A percentile compares a stretch with the other conserved stretches of the same genome.
Conservation (phyloP, 2,797 vertebrate species). For the Podarcis siculus region DNA sequence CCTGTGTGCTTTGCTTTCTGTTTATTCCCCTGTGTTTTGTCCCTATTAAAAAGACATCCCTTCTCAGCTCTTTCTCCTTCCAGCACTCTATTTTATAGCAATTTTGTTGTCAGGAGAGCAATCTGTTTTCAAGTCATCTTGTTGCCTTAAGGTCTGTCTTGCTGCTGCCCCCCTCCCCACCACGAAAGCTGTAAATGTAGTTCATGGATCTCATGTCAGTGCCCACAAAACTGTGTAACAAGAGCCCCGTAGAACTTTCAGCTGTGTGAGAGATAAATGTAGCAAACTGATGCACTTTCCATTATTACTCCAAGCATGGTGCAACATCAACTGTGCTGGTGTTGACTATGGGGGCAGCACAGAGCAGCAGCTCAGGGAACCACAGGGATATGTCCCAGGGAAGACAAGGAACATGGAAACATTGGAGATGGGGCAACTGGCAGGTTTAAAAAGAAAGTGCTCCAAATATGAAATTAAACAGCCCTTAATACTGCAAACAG, state of each 20-base stretch:
- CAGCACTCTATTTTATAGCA: background rate
- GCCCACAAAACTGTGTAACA: background rate
- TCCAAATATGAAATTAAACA: no score
- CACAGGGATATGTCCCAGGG: no score
- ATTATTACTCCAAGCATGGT: no score
- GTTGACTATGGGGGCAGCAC: no score
- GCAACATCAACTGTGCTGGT: no score
- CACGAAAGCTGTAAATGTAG: background rate
- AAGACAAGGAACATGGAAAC: no score
- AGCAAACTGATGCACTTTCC: no score
- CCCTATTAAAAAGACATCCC: background rate
- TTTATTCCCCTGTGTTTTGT: conserved; percentile 15
- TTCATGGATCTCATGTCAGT: background rate
- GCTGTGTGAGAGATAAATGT: no score
- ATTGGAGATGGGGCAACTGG: no score
- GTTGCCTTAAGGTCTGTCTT: conserved; percentile 10
- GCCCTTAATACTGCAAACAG: background rate
- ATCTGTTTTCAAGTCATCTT: fast-evolving
- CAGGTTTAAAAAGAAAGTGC: no score
- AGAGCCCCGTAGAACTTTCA: no score
- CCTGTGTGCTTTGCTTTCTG: background rate
- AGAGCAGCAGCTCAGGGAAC: no score
- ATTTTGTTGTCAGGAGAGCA: background rate
- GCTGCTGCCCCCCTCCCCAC: background rate
- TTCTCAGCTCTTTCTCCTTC: conserved; percentile 10